Evolutionary conservation across 2,113 vertebrate species (phyloP).

Genomic region (Empidonax alnorum): DNA sequence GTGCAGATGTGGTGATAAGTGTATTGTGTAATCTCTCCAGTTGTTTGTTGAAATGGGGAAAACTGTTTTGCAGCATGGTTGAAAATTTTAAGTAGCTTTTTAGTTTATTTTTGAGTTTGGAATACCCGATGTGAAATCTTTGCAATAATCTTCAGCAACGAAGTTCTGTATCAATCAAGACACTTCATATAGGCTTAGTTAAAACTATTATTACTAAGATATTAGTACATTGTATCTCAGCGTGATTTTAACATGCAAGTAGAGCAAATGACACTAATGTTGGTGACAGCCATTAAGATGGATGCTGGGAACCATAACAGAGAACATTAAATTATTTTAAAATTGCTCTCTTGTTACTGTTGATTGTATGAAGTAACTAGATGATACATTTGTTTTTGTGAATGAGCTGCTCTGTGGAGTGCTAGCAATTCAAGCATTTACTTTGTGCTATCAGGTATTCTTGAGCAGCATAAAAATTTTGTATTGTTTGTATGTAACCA

Average conservation of each 20-base stretch:
- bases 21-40: not conserved
- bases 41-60: not conserved
- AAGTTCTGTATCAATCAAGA: not conserved
- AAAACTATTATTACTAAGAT: not conserved
- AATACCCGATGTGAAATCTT: not conserved
- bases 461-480: not conserved
- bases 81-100: not conserved
- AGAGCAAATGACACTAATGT: not conserved
- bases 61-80: not conserved
- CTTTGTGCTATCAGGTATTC: not conserved
- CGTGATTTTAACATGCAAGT: not conserved
- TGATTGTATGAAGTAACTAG: not conserved
- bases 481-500: not conserved
- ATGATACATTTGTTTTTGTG: not conserved
- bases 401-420: not conserved
- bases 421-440: not conserved
- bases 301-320: not conserved
- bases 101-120: not conserved
- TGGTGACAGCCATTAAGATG: not conserved
- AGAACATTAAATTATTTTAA: not conserved
- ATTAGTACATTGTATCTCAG: not conserved
- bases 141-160: not conserved
- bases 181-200: not conserved
- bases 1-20: not conserved
- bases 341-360: not conserved